Conservation (phyloP, 1,140 invertebrate species). For the Cydia splendana region DNA sequence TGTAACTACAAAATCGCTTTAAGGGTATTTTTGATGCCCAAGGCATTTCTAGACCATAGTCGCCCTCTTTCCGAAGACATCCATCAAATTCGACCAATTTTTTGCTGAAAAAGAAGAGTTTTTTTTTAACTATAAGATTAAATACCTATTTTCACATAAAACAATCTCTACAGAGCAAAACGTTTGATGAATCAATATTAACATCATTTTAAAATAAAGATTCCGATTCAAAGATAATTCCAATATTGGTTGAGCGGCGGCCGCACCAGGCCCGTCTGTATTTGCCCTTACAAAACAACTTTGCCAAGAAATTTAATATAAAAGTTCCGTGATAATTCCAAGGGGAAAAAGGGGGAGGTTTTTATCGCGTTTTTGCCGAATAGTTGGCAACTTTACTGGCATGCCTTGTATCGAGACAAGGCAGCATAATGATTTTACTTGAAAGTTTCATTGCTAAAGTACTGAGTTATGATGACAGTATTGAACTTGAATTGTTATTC, state of each 20-base stretch:
- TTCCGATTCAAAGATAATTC: neutral
- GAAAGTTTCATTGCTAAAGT: neutral
- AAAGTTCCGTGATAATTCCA: constrained; percentile 40
- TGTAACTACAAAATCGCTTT: too few relatives aligned
- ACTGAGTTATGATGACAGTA: neutral
- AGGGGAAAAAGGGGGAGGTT: constrained; percentile 28
- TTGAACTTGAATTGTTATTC: neutral
- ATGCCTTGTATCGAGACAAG: constrained; percentile 1
- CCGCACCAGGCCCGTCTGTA: constrained; percentile 30
- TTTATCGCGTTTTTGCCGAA: constrained; percentile 34
- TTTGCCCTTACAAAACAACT: constrained; percentile 37
- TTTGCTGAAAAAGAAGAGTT: too few relatives aligned
- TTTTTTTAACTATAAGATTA: too few relatives aligned
- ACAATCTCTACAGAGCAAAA: neutral
- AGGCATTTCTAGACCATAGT: too few relatives aligned
- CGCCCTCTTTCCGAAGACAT: too few relatives aligned
- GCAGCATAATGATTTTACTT: neutral
- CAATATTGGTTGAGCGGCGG: neutral
- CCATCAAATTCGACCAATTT: too few relatives aligned
- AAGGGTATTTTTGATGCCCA: too few relatives aligned
- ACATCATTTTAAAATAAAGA: neutral
- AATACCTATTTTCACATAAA: neutral
- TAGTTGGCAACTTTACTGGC: constrained; percentile 17
- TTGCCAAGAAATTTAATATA: constrained; percentile 43
- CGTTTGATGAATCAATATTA: neutral